Evolutionary conservation across 2,888 invertebrate species (phyloP).

Genomic region (Melipona bicolor): DNA sequence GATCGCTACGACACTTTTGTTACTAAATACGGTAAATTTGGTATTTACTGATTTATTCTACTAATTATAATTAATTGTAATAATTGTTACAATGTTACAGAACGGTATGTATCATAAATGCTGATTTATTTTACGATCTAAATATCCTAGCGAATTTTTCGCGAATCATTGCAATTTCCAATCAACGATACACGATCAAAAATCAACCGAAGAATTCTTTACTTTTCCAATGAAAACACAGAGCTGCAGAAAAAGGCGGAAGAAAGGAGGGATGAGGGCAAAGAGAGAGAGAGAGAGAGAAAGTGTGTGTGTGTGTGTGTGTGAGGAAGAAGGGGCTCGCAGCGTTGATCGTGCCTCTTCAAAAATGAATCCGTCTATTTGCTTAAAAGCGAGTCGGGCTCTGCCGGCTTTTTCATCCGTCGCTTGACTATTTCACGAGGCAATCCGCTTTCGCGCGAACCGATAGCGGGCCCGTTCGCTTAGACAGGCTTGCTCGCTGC

Average conservation of each 20-base stretch:
- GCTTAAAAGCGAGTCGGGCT: conserved; percentile 23
- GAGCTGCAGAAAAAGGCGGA: background rate
- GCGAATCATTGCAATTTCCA: no score
- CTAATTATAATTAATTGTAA: no score
- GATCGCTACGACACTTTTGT: no score
- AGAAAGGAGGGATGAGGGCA: background rate
- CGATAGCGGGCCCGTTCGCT: conserved; percentile 58
- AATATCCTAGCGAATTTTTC: no score
- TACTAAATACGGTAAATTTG: no score
- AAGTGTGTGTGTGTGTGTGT: no score
- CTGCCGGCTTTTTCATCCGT: conserved; percentile 40
- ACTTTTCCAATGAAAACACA: background rate
- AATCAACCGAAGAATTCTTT: background rate
- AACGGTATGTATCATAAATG: no score
- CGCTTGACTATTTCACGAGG: conserved; percentile 69
- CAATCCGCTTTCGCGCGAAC: conserved; percentile 68
- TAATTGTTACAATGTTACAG: no score
- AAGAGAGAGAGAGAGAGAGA: background rate
- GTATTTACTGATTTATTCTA: no score
- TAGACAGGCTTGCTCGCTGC: conserved; percentile 25
- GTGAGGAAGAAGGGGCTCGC: no score
- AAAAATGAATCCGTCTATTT: conserved; percentile 51
- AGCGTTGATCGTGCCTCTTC: conserved; percentile 39
- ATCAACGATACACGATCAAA: background rate
- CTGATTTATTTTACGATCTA: no score